Conservation (phyloP, 2,888 invertebrate species). For the Archips crataeganus region DNA sequence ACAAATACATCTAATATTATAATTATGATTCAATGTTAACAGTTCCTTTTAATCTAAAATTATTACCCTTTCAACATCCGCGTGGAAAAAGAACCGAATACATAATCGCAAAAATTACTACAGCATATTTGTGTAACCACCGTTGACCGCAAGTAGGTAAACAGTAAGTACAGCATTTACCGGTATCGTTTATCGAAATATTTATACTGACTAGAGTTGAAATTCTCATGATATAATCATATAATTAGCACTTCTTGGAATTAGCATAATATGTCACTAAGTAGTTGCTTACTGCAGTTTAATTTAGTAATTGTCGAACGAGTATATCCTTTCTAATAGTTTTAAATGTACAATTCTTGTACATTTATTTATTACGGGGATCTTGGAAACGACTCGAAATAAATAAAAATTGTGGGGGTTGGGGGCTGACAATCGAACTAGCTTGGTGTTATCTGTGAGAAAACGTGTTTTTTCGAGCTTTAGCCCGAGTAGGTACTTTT, state of each 20-base stretch:
- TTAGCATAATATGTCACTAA: background rate
- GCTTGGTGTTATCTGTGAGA: too few species aligned
- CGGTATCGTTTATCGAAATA: conserved; percentile 32
- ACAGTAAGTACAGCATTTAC: conserved; percentile 9
- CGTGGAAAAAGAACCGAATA: conserved; percentile 2
- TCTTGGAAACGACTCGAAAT: too few species aligned
- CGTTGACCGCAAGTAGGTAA: conserved; percentile 29
- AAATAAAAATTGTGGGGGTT: too few species aligned
- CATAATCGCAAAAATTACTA: background rate
- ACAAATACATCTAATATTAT: too few species aligned
- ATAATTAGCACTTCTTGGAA: conserved; percentile 8
- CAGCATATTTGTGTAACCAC: conserved; percentile 3
- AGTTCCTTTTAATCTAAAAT: background rate
- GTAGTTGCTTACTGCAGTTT: background rate
- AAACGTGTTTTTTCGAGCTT: too few species aligned
- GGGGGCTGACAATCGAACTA: too few species aligned
- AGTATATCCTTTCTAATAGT: too few species aligned
- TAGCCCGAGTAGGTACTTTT: too few species aligned
- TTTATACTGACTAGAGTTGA: conserved; percentile 21
- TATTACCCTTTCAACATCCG: background rate
- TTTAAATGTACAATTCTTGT: too few species aligned
- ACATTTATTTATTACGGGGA: too few species aligned
- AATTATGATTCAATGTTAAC: too few species aligned
- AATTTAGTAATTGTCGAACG: too few species aligned
- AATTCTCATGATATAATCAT: conserved; percentile 25